Conservation (phyloP, 2,113 vertebrate species). For the Bos javanicus region DNA sequence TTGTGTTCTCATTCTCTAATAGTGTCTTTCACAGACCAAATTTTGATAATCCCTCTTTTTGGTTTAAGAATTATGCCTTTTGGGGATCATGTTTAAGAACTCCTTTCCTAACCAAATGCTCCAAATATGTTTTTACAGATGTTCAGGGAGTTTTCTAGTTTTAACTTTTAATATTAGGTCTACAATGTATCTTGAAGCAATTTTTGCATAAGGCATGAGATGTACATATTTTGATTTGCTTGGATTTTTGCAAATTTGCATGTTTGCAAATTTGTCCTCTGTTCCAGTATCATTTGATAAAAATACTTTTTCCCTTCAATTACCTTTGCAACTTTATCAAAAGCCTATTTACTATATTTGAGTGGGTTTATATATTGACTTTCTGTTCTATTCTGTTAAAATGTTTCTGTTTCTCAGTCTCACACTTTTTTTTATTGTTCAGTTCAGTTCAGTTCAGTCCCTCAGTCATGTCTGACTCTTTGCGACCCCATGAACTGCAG, state of each 20-base stretch:
- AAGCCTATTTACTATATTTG: neutral
- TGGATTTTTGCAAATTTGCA: neutral
- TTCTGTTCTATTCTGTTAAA: neutral
- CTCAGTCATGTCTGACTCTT: too few species aligned
- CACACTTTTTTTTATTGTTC: too few species aligned
- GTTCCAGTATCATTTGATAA: neutral
- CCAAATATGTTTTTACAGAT: neutral
- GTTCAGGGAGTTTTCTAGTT: neutral
- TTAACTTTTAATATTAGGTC: neutral
- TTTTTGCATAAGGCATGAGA: neutral
- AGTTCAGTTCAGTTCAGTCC: too few species aligned
- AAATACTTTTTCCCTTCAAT: neutral
- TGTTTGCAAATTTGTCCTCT: neutral
- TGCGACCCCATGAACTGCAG: too few species aligned
- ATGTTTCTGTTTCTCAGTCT: neutral
- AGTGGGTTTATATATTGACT: neutral
- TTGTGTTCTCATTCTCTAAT: neutral
- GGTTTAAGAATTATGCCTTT: neutral
- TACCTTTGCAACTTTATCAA: neutral
- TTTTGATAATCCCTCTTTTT: neutral
- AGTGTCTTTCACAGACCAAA: neutral
- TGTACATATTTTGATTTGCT: neutral
- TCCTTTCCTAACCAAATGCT: neutral
- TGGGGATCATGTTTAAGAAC: neutral
- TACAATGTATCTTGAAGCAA: neutral